Conservation (phyloP, 2,113 vertebrate species). For the Anarhynchus alexandrinus region DNA sequence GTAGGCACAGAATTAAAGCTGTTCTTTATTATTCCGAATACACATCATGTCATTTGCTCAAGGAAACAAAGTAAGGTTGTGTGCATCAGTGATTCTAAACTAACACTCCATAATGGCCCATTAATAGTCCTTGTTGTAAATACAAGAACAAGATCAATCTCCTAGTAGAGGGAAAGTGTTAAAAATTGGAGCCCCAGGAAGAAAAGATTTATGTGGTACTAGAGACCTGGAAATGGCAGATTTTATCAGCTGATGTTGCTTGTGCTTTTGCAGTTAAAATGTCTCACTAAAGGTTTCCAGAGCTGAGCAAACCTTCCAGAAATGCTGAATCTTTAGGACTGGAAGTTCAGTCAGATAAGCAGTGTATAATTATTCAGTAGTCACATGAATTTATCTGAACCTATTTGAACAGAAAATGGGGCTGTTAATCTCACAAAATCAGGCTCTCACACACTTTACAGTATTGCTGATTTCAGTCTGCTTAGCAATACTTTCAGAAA, state of each 20-base stretch:
- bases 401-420: constrained; percentile 6
- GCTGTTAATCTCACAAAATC: not conserved
- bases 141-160: not conserved
- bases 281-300: constrained; percentile 3
- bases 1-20: not conserved
- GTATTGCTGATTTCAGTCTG: not conserved
- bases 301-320: constrained; percentile 25
- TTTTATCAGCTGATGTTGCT: not conserved
- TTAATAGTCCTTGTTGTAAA: not conserved
- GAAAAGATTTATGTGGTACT: not conserved
- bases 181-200: not conserved
- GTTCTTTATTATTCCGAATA: not conserved
- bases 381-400: constrained; percentile 5
- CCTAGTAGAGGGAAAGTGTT: not conserved
- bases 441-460: not conserved
- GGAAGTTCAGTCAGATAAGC: constrained; percentile 35
- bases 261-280: constrained; percentile 2
- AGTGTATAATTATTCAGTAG: not conserved
- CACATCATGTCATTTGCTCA: not conserved
- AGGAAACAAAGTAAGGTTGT: not conserved
- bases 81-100: not conserved
- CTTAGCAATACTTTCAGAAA: not conserved
- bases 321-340: constrained; percentile 1
- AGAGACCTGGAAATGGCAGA: constrained; percentile 7
- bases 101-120: not conserved